Conservation (phyloP, 2,113 vertebrate genomes). For the Zapus hudsonius region DNA sequence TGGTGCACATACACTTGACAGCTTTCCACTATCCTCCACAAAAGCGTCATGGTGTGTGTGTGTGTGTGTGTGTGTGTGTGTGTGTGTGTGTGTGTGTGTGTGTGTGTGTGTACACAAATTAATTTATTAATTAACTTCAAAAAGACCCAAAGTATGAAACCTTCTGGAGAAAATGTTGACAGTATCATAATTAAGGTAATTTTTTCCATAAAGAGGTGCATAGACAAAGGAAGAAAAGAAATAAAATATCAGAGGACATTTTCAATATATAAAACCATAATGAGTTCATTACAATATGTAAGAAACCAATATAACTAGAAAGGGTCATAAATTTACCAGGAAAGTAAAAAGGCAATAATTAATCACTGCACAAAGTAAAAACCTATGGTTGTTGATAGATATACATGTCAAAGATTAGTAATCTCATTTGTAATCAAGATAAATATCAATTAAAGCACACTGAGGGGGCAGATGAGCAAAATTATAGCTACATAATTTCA, state of each 20-base stretch:
- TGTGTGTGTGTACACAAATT: too few species aligned
- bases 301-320: background rate
- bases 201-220: background rate
- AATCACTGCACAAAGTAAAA: background rate
- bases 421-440: background rate
- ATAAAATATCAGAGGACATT: background rate
- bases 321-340: background rate
- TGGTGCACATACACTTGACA: too few species aligned
- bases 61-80: too few species aligned
- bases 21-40: too few species aligned
- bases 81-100: too few species aligned
- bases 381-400: background rate
- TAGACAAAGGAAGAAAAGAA: background rate
- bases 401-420: background rate
- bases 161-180: background rate
- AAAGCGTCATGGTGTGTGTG: too few species aligned
- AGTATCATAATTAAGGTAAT: constrained; percentile 30
- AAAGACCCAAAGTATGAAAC: background rate
- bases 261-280: background rate
- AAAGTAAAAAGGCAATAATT: background rate
- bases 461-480: background rate
- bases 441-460: background rate
- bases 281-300: background rate
- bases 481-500: background rate
- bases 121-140: too few species aligned